These are phyloP conservation scores for Atherinomorus stipes DNA, from an alignment of 2,113 vertebrate species.

Conservation along the genomic window DNA sequence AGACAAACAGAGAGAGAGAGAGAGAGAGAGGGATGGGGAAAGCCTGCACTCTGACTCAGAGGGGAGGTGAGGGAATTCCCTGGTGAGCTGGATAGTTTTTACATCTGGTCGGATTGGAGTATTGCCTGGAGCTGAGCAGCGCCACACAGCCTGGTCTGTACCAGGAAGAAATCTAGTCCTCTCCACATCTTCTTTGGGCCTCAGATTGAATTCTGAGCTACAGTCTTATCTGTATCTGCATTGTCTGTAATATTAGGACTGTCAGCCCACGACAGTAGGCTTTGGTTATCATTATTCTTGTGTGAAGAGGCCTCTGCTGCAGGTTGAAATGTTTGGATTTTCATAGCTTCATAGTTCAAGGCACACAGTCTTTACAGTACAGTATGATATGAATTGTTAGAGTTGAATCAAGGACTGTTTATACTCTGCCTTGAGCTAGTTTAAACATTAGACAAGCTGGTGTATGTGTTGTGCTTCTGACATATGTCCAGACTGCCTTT, in stretches of 20 bases:
- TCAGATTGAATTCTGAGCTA: slow-evolving; percentile 31
- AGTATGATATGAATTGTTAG: slow-evolving; percentile 30
- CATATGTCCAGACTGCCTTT: slow-evolving; percentile 69
- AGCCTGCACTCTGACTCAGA: slow-evolving; percentile 91
- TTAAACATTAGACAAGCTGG: slow-evolving; percentile 63
- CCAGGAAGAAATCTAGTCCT: slow-evolving; percentile 51
- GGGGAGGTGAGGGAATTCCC: slow-evolving; percentile 92
- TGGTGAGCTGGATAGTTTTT: slow-evolving; percentile 91
- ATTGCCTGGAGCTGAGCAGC: slow-evolving; percentile 82
- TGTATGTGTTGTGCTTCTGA: slow-evolving; percentile 62
- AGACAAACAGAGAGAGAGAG: slow-evolving; percentile 69
- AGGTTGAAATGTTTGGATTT: slow-evolving; percentile 31
- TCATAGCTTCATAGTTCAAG: slow-evolving; percentile 22
- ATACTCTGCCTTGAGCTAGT: slow-evolving; percentile 54
- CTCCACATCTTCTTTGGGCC: slow-evolving; percentile 49
- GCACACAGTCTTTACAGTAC: background rate
- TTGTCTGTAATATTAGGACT: slow-evolving; percentile 34
- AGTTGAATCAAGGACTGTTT: slow-evolving; percentile 55
- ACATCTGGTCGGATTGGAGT: slow-evolving; percentile 85
- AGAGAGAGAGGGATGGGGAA: slow-evolving; percentile 88
- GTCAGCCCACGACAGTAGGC: slow-evolving; percentile 20
- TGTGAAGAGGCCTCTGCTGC: slow-evolving; percentile 30
- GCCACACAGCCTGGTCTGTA: slow-evolving; percentile 67
- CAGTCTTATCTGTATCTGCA: slow-evolving; percentile 25
- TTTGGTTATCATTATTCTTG: slow-evolving; percentile 19